Evolutionary conservation across 2,797 vertebrate species (phyloP).

Genomic region (Rhodeus uyekii): DNA sequence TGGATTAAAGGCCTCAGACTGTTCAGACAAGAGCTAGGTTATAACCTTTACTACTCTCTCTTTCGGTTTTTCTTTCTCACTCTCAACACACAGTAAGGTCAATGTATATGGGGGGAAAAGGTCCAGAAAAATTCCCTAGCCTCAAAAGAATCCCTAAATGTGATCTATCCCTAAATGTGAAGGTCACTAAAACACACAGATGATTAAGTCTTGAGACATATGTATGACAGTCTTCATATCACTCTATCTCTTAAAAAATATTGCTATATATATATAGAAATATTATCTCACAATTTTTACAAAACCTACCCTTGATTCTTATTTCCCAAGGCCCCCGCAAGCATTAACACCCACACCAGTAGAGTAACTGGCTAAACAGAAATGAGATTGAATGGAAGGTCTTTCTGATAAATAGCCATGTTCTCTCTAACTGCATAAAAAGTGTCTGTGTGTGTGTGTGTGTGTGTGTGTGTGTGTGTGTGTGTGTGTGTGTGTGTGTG

Average conservation of each 20-base stretch:
- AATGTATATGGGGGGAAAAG: not conserved
- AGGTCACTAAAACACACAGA: conserved; percentile 57
- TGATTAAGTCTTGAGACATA: conserved; percentile 56
- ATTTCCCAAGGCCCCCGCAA: not conserved
- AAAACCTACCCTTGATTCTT: not conserved
- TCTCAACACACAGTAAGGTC: conserved; percentile 28
- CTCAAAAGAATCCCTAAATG: conserved; percentile 45
- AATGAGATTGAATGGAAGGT: not conserved
- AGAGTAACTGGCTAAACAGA: not conserved
- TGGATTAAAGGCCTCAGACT: conserved; percentile 74
- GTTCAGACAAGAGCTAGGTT: conserved; percentile 68
- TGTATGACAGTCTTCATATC: conserved; percentile 29
- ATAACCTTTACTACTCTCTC: conserved; percentile 66
- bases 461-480: conserved; percentile 20
- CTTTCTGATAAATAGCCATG: not conserved
- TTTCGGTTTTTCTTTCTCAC: conserved; percentile 23
- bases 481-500: conserved; percentile 9
- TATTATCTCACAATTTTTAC: too few species aligned
- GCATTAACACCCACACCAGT: not conserved
- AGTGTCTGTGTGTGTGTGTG: conserved; percentile 17
- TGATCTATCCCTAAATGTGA: conserved; percentile 51
- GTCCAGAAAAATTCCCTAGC: conserved; percentile 31
- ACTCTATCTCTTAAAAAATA: not conserved
- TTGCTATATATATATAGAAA: too few species aligned
- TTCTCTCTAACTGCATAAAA: not conserved